Base-by-base conservation (phyloP, 1,140 invertebrate genomes). In the Melipona quadrifasciata region DNA sequence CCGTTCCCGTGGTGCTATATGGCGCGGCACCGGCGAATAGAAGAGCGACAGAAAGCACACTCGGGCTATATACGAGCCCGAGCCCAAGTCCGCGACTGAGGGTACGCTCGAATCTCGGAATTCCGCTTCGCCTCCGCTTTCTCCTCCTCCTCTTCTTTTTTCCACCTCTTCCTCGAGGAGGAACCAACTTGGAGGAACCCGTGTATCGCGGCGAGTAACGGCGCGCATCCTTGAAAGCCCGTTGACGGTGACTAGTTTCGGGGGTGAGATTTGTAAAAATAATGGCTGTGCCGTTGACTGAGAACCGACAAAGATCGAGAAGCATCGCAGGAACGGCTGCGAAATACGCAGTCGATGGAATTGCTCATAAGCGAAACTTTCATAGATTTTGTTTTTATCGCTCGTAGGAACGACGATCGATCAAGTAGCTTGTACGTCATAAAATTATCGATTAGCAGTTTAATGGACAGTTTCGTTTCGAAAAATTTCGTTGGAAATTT, bases 21-120 rank as follows among this genome's bases (percentile, higher is more conserved):
- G 82, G 79, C 82, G 76, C 86, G 78, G 64, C 71, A 80, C 58
- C 55, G 78, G 81, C 81, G 85, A 82, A 83, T 75, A 77, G 87
- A 78, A 77, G 75, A 86, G 87, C 87, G 86, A 90, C 83, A 58
- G 73, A 88, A 86, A 84, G 78, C 80, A 58, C 65, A 57, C 31
- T 76, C 39, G 39, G 64, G 57, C 17, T 87, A 47, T 71, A 75
- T 85, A 86, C 83, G 77, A 82, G 82, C 65, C 64, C 65, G 73
- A 82, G 82, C 65, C 64, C 57, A 78, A 74, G 67, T 61, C 80
- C 58, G 77, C 82, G 55, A 75, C 86, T 85, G 85, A 53, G 73
- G 85, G 47, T 74, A 77, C 76, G 67, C 84, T 74, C 76, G 75
- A 82, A 84, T 86, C 76, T 47, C 51, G 84, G 86, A 86, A 83